Conservation (phyloP, 2,113 vertebrate species). For the Zingel zingel region DNA sequence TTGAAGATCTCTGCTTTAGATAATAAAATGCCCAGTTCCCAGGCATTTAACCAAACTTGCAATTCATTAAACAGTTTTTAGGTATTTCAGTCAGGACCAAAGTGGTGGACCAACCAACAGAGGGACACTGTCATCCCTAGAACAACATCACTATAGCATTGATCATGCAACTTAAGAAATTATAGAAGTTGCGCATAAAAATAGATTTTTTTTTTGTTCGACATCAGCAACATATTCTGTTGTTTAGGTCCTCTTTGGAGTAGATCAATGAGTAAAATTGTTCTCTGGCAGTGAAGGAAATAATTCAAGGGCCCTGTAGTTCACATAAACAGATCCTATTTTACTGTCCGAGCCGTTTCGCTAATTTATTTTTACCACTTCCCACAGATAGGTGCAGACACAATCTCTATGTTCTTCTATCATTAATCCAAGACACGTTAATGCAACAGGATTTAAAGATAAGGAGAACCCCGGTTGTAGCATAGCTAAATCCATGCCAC, state of each 20-base stretch:
- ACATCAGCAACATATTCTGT: not conserved
- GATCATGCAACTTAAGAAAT: not conserved
- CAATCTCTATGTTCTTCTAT: not conserved
- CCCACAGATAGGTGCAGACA: not conserved
- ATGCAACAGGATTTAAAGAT: too few species aligned
- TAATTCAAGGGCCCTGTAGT: not conserved
- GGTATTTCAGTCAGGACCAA: too few species aligned
- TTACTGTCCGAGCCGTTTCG: not conserved
- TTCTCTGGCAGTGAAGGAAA: slow-evolving; percentile 4
- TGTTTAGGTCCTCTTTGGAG: slow-evolving; percentile 4
- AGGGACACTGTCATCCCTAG: too few species aligned
- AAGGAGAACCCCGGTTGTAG: not conserved
- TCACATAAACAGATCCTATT: slow-evolving; percentile 29
- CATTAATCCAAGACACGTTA: not conserved
- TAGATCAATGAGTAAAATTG: slow-evolving; percentile 14
- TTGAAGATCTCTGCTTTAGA: too few species aligned
- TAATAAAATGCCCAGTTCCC: too few species aligned
- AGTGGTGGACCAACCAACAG: too few species aligned
- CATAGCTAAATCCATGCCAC: not conserved
- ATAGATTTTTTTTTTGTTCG: not conserved
- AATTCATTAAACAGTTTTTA: not conserved
- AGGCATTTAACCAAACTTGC: not conserved
- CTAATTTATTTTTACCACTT: not conserved
- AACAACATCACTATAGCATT: too few species aligned
- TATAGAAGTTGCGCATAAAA: not conserved